Evolutionary conservation across 1,140 invertebrate species (phyloP).

Genomic region (Pogonomyrmex californicus): DNA sequence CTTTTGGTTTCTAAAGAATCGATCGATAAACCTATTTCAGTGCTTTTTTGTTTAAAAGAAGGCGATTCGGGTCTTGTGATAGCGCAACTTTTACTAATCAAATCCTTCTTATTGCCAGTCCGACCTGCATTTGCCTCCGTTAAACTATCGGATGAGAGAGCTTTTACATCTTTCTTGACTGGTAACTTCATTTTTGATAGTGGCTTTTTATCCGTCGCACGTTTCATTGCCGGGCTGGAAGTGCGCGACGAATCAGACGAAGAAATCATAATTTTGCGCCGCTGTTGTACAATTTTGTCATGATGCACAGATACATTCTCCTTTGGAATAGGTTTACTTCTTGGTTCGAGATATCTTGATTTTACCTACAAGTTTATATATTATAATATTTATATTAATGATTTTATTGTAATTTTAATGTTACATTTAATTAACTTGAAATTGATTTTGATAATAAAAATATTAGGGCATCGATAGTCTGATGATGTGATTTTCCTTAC

Average conservation of each 20-base stretch:
- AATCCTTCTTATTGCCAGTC: conserved; percentile 76
- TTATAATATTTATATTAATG: not conserved
- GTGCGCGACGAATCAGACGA: conserved; percentile 89
- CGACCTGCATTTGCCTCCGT: conserved; percentile 82
- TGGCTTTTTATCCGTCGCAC: conserved; percentile 83
- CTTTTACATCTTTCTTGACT: conserved; percentile 84
- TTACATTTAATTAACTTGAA: not conserved
- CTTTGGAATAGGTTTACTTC: conserved; percentile 82
- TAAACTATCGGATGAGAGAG: conserved; percentile 87
- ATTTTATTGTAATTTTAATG: not conserved
- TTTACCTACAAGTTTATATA: conserved; percentile 83
- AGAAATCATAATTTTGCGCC: conserved; percentile 86
- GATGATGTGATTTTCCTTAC: no score
- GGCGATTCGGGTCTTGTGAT: conserved; percentile 86
- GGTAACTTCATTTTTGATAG: conserved; percentile 83
- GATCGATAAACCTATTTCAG: conserved; percentile 86
- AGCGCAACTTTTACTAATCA: conserved; percentile 83
- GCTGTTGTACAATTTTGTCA: conserved; percentile 81
- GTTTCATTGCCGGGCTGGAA: conserved; percentile 90
- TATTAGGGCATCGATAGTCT: not conserved
- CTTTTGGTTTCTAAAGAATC: conserved; percentile 87
- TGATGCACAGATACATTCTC: conserved; percentile 74
- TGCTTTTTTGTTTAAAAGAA: conserved; percentile 81
- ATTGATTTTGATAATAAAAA: not conserved
- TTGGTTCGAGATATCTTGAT: conserved; percentile 88